Base-by-base conservation (phyloP, 1,140 invertebrate genomes). In the Drosophila orena region DNA sequence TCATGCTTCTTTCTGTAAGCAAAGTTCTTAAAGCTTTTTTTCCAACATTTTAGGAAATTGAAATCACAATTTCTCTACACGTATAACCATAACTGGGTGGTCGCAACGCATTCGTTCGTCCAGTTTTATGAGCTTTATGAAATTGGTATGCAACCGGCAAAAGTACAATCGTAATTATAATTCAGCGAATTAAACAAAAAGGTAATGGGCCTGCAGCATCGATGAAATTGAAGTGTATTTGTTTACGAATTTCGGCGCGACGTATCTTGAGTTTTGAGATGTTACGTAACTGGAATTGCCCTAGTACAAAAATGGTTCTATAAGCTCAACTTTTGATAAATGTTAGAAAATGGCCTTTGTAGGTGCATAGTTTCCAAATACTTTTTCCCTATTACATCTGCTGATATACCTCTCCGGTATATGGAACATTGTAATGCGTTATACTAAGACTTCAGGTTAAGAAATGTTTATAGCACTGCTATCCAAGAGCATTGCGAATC, bases 121-220 rank as follows among this genome's bases (percentile, higher is more conserved):
- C 20, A 44, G 15, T 70, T 70, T 69, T 34, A 70, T 11, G 49
- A 49, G 54, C 52, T 40, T 38, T 49, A 43, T 30, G 37, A 35
- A 60, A 88, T 86, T 86, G 56, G 83, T 86, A 86, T 86, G 75
- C 81, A 61, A 52, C 52, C 37, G 47, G 27, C 30, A 52, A 15
- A 56, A 58, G 27, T 3, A 34, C 61, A 64, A 81, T 81, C 61
- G 65, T 75, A 71, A 79, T 86, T 88, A 86, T 66, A 77, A 86
- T 86, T 88, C 74, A 69, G 37, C 50, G 76, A 70, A 70, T 70
- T 70, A 70, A 70, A 77, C 60, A 58, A 61, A 69, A 69, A 56
- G 57, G 6, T 37, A 22, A 10, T n/a, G 11, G 11, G 4, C 20
- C 59, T 24, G 30, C 20, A 14, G 49, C 49, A 53, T 53, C 17